phyloP scores from a whole-genome alignment of 30 jellyfish, hydroid and myxozoan species.

The Pelagia noctiluca region DNA sequence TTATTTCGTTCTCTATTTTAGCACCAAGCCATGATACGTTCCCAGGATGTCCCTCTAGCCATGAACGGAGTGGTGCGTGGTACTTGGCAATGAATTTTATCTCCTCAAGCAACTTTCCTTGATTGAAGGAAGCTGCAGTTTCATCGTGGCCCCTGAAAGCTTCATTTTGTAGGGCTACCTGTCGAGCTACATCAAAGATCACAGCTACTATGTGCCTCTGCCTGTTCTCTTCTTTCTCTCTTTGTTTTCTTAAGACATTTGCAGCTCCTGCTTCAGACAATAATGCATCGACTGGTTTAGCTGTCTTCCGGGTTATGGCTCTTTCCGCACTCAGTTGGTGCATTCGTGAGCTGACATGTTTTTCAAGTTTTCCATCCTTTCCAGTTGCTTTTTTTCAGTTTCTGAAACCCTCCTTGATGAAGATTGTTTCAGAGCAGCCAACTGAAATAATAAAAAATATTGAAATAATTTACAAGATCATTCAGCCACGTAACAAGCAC shows the following conservation, averaged over 20 bases:
- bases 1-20: constrained; percentile 43
- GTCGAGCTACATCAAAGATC: constrained; percentile 57
- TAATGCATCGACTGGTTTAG: constrained; percentile 32
- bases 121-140: constrained; percentile 31
- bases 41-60: constrained; percentile 47
- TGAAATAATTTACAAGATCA: neutral
- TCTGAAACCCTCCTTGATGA: constrained; percentile 48
- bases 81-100: constrained; percentile 37
- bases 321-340: constrained; percentile 36
- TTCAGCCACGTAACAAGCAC: neutral
- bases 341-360: constrained; percentile 34
- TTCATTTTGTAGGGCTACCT: constrained; percentile 40
- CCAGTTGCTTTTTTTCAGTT: constrained; percentile 63
- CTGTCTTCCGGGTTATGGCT: constrained; percentile 39
- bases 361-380: constrained; percentile 18
- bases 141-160: constrained; percentile 57
- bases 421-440: constrained; percentile 47
- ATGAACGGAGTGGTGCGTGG: constrained; percentile 30
- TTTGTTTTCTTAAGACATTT: constrained; percentile 3
- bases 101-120: constrained; percentile 53
- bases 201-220: constrained; percentile 27
- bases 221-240: constrained; percentile 44
- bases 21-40: constrained; percentile 40
- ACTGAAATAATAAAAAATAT: constrained; percentile 64
- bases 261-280: constrained; percentile 55